phyloP scores from a whole-genome alignment of 2,113 vertebrate genomes.

The Ursus arctos region DNA sequence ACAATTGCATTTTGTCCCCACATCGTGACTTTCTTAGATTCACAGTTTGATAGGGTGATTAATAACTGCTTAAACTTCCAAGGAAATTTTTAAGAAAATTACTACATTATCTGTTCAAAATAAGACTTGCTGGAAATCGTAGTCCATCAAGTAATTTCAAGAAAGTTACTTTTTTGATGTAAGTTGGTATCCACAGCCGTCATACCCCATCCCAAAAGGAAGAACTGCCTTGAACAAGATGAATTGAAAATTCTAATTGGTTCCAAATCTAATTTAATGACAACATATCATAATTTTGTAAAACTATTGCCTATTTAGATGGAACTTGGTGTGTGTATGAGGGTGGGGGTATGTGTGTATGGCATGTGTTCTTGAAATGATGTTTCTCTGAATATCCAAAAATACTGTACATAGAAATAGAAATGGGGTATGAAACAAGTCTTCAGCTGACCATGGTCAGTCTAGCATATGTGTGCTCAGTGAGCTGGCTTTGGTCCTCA shows the following conservation, averaged over 20 bases:
- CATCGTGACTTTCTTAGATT: conserved; percentile 75
- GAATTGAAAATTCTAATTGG: conserved; percentile 50
- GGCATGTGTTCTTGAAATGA: conserved; percentile 74
- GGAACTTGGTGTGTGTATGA: conserved; percentile 74
- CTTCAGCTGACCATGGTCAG: conserved; percentile 52
- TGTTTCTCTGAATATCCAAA: conserved; percentile 66
- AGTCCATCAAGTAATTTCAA: conserved; percentile 84
- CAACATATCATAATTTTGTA: conserved; percentile 15
- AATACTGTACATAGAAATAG: conserved; percentile 70
- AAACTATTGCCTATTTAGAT: conserved; percentile 74
- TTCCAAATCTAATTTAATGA: conserved; percentile 57
- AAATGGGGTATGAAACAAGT: conserved; percentile 70
- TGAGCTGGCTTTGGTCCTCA: conserved; percentile 57
- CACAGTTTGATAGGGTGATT: conserved; percentile 74
- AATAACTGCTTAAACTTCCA: conserved; percentile 79
- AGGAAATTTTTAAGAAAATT: conserved; percentile 80
- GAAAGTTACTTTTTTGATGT: conserved; percentile 79
- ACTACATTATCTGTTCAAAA: conserved; percentile 75
- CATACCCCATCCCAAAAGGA: conserved; percentile 70
- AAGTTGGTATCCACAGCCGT: conserved; percentile 64
- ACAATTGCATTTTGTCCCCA: conserved; percentile 55
- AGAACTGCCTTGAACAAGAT: conserved; percentile 70
- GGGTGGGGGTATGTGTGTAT: not conserved
- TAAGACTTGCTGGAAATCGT: conserved; percentile 84
- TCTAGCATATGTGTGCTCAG: not conserved